phyloP scores from a whole-genome alignment of 2,113 vertebrate species.

The Centropus bengalensis region DNA sequence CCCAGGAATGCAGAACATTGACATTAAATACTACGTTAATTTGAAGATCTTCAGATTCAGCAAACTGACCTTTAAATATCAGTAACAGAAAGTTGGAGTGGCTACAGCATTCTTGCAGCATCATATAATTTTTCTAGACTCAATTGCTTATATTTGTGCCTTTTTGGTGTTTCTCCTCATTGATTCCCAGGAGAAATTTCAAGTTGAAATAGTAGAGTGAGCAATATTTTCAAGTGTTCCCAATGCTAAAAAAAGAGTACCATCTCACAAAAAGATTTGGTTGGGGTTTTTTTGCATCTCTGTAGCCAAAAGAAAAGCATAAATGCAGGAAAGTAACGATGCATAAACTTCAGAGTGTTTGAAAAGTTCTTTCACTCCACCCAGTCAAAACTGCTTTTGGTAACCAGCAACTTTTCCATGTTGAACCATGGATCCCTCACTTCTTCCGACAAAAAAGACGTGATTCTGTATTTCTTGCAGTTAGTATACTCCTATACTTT shows the following conservation, averaged over 20 bases:
- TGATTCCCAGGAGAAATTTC: not conserved
- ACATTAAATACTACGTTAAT: slow-evolving; percentile 39
- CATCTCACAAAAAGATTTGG: not conserved
- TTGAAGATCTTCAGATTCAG: slow-evolving; percentile 35
- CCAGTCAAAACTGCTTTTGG: not conserved
- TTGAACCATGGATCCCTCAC: not conserved
- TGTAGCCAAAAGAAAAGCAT: not conserved
- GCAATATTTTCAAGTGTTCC: slow-evolving; percentile 8
- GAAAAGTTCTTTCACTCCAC: not conserved
- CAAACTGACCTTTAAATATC: slow-evolving; percentile 2
- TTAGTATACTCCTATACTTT: not conserved
- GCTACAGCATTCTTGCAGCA: slow-evolving; percentile 18
- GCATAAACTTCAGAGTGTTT: not conserved
- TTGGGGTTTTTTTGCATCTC: not conserved
- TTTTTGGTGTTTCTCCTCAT: not conserved
- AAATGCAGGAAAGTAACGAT: not conserved
- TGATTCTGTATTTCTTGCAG: not conserved
- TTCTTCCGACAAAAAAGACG: not conserved
- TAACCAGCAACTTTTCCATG: not conserved
- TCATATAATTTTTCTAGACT: not conserved
- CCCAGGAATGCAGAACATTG: slow-evolving; percentile 29
- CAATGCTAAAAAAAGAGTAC: not conserved
- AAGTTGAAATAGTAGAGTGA: not conserved
- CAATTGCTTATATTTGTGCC: not conserved
- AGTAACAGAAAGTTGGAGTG: not conserved